These are phyloP conservation scores for Zoanthus solanderi DNA, from an alignment of 92 coral and sea anemone genomes.

Conservation along the genomic window DNA sequence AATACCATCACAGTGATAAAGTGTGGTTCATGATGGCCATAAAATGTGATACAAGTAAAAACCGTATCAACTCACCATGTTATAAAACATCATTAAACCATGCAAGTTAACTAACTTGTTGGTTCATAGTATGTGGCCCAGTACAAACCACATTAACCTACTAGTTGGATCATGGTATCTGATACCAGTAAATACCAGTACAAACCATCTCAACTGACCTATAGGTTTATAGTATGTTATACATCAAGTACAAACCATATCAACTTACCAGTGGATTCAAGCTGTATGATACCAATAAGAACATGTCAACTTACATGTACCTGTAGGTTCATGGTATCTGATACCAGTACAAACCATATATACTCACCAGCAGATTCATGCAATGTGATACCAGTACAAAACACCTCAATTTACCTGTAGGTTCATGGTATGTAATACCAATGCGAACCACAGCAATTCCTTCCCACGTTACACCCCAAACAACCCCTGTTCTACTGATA, in stretches of 20 bases:
- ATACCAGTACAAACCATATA: constrained; percentile 69
- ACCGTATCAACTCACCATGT: too few species aligned
- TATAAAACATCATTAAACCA: too few species aligned
- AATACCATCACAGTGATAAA: too few species aligned
- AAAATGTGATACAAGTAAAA: too few species aligned
- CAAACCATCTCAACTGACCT: neutral
- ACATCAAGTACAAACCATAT: too few species aligned
- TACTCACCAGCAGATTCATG: too few species aligned
- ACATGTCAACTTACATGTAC: neutral
- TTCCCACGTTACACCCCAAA: constrained; percentile 97
- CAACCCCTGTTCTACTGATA: constrained; percentile 88
- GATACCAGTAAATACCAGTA: constrained; percentile 44
- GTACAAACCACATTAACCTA: too few species aligned
- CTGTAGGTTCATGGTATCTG: constrained; percentile 6
- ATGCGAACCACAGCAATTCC: constrained; percentile 82
- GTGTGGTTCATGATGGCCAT: too few species aligned
- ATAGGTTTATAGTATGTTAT: too few species aligned
- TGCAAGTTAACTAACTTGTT: neutral
- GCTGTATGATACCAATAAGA: too few species aligned
- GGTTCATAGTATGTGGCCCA: neutral
- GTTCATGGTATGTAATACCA: constrained; percentile 50
- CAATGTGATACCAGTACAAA: neutral
- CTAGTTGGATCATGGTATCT: neutral
- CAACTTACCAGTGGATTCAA: too few species aligned
- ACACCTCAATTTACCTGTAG: neutral